phyloP scores from a whole-genome alignment of 2,113 vertebrate species.

The Albula glossodonta region DNA sequence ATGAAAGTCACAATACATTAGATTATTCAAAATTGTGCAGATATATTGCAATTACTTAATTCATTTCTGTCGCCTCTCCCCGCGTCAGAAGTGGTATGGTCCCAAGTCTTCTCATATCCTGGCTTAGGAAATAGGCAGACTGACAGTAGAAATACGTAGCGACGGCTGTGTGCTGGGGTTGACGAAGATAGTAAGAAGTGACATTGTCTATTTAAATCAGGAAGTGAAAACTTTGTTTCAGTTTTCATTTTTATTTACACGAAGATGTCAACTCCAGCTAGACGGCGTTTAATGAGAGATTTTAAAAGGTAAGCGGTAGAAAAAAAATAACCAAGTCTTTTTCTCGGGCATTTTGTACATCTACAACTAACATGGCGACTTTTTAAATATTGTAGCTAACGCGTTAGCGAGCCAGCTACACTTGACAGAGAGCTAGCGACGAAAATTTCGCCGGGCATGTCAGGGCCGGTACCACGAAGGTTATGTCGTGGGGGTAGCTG shows the following conservation, averaged over 20 bases:
- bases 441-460: not conserved
- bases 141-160: not conserved
- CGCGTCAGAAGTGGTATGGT: conserved; percentile 47
- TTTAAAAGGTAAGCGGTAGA: conserved; percentile 47
- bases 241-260: conserved; percentile 36
- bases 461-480: not conserved
- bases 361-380: conserved; percentile 6
- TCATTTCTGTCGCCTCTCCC: not conserved
- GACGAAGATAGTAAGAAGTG: conserved; percentile 10
- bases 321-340: not conserved
- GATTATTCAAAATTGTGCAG: not conserved
- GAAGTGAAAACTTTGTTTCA: conserved; percentile 32
- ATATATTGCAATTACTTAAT: not conserved
- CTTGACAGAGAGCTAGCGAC: not conserved
- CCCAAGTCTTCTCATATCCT: conserved; percentile 31
- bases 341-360: conserved; percentile 6
- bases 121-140: conserved; percentile 27
- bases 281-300: conserved; percentile 53
- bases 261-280: conserved; percentile 74
- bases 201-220: conserved; percentile 1
- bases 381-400: conserved; percentile 5
- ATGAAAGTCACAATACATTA: not conserved
- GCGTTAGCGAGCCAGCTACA: not conserved
- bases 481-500: not conserved
- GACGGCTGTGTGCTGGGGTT: not conserved